A percentile compares a stretch with the other conserved stretches of the same genome.
These are phyloP conservation scores for Lepus oiostolus DNA, from an alignment of 2,797 vertebrate species.

Conservation along the genomic window DNA sequence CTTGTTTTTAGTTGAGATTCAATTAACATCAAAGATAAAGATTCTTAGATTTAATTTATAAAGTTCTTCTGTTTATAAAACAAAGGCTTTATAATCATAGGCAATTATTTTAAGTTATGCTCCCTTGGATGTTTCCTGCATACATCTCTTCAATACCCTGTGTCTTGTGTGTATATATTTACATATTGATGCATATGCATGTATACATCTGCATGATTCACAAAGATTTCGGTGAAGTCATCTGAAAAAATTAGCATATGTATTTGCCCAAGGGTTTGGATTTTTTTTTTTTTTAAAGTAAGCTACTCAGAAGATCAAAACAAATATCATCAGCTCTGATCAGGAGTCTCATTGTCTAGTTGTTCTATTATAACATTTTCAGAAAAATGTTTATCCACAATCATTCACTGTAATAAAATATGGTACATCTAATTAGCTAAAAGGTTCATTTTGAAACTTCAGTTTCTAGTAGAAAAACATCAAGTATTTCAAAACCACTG, in stretches of 20 bases:
- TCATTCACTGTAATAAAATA: not conserved
- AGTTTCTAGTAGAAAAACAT: not conserved
- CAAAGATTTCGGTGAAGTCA: not conserved
- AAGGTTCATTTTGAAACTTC: not conserved
- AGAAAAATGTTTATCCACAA: not conserved
- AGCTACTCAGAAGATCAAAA: not conserved
- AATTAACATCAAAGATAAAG: not conserved
- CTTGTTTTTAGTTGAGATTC: slow-evolving; percentile 20
- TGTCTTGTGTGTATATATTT: not conserved
- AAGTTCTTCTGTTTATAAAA: slow-evolving; percentile 42
- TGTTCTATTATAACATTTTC: not conserved
- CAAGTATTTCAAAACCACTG: not conserved
- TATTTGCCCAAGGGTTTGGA: not conserved
- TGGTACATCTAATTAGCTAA: not conserved
- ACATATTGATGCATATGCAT: not conserved
- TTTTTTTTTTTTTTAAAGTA: not conserved
- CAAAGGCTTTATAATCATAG: not conserved
- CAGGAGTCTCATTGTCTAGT: not conserved
- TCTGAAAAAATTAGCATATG: not conserved
- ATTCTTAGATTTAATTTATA: slow-evolving; percentile 52
- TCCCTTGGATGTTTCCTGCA: not conserved
- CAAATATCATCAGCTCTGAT: not conserved
- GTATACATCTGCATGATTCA: not conserved
- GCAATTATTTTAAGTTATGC: not conserved
- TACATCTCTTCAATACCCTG: not conserved